phyloP scores from a whole-genome alignment of 2,797 vertebrate species.

The Margarornis squamiger region DNA sequence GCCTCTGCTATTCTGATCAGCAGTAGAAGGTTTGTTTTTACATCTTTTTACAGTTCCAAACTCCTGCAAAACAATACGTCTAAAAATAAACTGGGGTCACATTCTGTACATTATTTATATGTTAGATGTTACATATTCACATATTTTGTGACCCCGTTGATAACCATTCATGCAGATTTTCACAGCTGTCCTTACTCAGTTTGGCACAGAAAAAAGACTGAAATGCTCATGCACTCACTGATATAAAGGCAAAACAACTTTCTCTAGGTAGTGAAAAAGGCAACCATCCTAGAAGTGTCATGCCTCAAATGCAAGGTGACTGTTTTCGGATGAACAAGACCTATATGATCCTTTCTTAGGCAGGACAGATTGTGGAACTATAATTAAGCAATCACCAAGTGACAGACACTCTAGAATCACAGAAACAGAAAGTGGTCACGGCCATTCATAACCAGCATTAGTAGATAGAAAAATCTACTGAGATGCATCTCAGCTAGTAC shows the following conservation, averaged over 20 bases:
- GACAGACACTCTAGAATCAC: not conserved
- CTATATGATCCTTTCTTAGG: not conserved
- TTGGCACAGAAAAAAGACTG: not conserved
- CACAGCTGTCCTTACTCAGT: not conserved
- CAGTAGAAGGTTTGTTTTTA: not conserved
- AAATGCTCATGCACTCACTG: not conserved
- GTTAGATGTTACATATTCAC: not conserved
- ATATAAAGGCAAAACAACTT: not conserved
- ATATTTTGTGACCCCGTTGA: not conserved
- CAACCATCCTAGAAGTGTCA: not conserved
- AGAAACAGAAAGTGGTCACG: not conserved
- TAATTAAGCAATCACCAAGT: slow-evolving; percentile 13
- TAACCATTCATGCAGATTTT: not conserved
- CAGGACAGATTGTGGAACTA: not conserved
- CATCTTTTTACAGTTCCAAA: not conserved
- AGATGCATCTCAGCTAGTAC: not conserved
- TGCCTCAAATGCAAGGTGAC: not conserved
- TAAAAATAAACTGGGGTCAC: not conserved
- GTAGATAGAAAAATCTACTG: not conserved
- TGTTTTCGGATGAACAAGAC: not conserved
- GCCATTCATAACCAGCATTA: not conserved
- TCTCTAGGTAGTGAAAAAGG: not conserved
- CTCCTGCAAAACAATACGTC: not conserved
- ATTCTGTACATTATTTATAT: not conserved
- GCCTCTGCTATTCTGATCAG: not conserved